Evolutionary conservation across 1,140 invertebrate genomes (phyloP), one percentile per base, ranked within the genome.

Genomic region (Neodiprion virginianus): DNA sequence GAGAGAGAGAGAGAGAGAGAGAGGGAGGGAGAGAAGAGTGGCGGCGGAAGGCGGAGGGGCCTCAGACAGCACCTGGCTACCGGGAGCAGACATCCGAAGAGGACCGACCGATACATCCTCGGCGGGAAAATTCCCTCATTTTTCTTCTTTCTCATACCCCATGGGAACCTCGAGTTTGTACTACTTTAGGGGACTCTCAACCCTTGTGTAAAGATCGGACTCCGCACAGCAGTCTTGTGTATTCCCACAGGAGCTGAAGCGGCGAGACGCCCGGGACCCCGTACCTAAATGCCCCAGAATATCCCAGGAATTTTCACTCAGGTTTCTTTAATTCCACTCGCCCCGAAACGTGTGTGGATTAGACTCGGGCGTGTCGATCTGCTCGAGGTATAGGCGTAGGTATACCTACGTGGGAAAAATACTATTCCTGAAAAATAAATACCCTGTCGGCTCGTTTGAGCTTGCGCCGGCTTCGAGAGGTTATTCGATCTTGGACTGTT

Each of bases 1-100:
- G 21, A 21, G 4, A 11, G 68, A 14, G 11, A 14, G 47, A 47
- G 11, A 12, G n/a, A n/a, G 11, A 12, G 40, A 65, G 68, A 12
- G 14, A 66, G 61, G 7, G 7, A 75, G 76, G 75, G 61, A 80
- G 70, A 40, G 9, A 12, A 10, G 67, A 69, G 23, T 12, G 67
- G 23, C 10, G 21, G 67, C 67, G 23, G 67, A 69, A 69, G 23
- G 67, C 1, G 4, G 70, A 71, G 48, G 70, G 68, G 70, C 80
- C 77, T 75, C 77, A 78, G 73, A 69, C 84, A 86, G 85, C 84
- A 85, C 84, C 84, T 86, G 84, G 84, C 84, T 82, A 85, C 83
- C 81, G 79, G 82, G 75, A 78, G 81, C 53, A 61, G 53, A 61
- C 53, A 8, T 14, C 11, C 71, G 71, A 81, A 83, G 82, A 85